A percentile compares a stretch with the other conserved stretches of the same genome.
phyloP scores from a whole-genome alignment of 2,888 invertebrate genomes.

The Drosophila borborema region DNA sequence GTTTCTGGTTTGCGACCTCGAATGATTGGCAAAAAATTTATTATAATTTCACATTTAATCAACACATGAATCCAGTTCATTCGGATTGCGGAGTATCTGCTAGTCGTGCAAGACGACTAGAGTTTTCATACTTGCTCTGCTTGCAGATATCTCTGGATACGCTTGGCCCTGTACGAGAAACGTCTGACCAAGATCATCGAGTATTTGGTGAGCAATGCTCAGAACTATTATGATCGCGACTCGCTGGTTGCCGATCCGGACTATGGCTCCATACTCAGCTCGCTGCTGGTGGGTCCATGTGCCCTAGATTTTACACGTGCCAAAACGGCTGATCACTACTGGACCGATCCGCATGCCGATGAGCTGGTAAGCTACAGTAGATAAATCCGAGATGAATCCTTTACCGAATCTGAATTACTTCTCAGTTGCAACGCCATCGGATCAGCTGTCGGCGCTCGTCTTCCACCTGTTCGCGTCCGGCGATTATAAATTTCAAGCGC shows the following conservation, averaged over 20 bases:
- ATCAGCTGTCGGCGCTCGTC: constrained; percentile 93
- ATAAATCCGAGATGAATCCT: background rate
- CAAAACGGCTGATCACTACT: constrained; percentile 95
- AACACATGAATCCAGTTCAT: too few species aligned
- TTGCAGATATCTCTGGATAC: constrained; percentile 93
- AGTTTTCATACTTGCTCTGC: background rate
- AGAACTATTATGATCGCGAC: constrained; percentile 95
- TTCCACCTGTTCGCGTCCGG: constrained; percentile 89
- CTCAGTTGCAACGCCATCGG: constrained; percentile 87
- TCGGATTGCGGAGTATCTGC: too few species aligned
- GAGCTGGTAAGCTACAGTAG: constrained; percentile 88
- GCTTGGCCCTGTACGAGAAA: constrained; percentile 96
- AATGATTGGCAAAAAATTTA: too few species aligned
- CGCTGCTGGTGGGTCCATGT: constrained; percentile 96
- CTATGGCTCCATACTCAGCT: constrained; percentile 95
- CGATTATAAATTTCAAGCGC: constrained; percentile 90
- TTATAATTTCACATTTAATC: too few species aligned
- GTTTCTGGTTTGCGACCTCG: too few species aligned
- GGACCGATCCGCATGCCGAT: constrained; percentile 97
- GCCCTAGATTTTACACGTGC: constrained; percentile 96
- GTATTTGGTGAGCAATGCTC: constrained; percentile 92
- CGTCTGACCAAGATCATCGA: constrained; percentile 95
- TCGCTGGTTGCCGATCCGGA: constrained; percentile 95
- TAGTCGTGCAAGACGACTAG: background rate
- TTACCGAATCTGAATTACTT: rapidly evolving